Evolutionary conservation across 2,888 invertebrate genomes (phyloP).

Genomic region (Oligia fasciuncula): DNA sequence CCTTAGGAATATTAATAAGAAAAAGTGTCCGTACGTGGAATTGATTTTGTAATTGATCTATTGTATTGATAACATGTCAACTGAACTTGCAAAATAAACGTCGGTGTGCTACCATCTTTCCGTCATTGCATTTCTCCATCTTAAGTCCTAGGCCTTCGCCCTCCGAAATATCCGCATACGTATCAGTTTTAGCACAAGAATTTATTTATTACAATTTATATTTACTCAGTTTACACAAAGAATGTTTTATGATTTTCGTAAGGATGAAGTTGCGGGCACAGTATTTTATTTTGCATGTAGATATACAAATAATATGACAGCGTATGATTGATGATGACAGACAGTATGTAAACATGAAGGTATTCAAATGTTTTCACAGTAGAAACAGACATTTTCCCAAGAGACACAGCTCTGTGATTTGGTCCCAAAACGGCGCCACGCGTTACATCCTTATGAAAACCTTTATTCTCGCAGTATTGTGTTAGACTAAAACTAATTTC

Average conservation of each 20-base stretch:
- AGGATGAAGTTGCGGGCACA: background rate
- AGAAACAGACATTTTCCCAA: background rate
- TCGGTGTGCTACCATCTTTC: too few species aligned
- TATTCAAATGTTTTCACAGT: background rate
- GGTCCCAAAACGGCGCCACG: background rate
- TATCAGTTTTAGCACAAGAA: background rate
- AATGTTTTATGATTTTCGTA: background rate
- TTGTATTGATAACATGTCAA: too few species aligned
- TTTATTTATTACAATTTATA: background rate
- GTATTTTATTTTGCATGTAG: background rate
- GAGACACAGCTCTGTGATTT: background rate
- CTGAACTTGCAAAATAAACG: too few species aligned
- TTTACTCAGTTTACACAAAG: background rate
- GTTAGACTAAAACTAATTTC: slow-evolving; percentile 61
- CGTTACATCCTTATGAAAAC: slow-evolving; percentile 24
- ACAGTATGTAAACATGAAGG: background rate
- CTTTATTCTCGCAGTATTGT: slow-evolving; percentile 63
- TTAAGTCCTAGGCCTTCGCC: background rate
- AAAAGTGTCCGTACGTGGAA: too few species aligned
- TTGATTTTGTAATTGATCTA: too few species aligned
- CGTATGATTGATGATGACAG: background rate
- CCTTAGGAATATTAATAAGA: background rate
- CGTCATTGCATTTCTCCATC: background rate
- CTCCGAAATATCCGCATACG: background rate
- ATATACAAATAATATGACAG: background rate